Conservation (phyloP, 2,888 invertebrate species). For the Diadegma fenestrale region DNA sequence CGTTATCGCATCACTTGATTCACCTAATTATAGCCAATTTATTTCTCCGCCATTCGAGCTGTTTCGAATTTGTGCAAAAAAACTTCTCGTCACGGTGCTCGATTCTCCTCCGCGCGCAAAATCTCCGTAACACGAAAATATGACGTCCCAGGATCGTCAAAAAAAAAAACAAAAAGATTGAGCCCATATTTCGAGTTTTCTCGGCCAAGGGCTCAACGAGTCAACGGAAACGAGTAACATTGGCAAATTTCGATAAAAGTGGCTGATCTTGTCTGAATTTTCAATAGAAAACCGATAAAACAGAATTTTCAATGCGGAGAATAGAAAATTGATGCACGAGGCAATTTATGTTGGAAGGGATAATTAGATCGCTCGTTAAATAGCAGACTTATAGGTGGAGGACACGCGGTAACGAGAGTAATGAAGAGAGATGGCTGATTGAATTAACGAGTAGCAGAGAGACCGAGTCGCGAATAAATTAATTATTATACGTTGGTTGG, state of each 20-base stretch:
- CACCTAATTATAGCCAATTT: not conserved
- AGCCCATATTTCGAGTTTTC: too few species aligned
- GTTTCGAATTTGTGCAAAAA: too few species aligned
- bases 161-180: too few species aligned
- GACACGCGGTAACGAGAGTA: slow-evolving; percentile 37
- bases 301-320: slow-evolving; percentile 21
- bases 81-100: too few species aligned
- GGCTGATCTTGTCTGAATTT: not conserved
- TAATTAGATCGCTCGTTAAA: slow-evolving; percentile 66
- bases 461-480: slow-evolving; percentile 65
- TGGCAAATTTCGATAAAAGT: too few species aligned
- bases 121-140: too few species aligned
- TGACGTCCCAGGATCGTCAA: too few species aligned
- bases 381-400: slow-evolving; percentile 53
- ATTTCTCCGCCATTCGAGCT: too few species aligned
- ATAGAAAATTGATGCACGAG: slow-evolving; percentile 36
- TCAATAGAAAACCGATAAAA: slow-evolving; percentile 24
- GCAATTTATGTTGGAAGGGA: slow-evolving; percentile 37
- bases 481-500: slow-evolving; percentile 64
- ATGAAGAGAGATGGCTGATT: slow-evolving; percentile 41
- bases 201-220: too few species aligned
- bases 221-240: too few species aligned
- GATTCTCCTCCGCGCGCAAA: too few species aligned
- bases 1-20: not conserved
- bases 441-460: slow-evolving; percentile 61